Evolutionary conservation across 2,797 vertebrate species (phyloP).

Genomic region (Oreonectes daqikongensis): DNA sequence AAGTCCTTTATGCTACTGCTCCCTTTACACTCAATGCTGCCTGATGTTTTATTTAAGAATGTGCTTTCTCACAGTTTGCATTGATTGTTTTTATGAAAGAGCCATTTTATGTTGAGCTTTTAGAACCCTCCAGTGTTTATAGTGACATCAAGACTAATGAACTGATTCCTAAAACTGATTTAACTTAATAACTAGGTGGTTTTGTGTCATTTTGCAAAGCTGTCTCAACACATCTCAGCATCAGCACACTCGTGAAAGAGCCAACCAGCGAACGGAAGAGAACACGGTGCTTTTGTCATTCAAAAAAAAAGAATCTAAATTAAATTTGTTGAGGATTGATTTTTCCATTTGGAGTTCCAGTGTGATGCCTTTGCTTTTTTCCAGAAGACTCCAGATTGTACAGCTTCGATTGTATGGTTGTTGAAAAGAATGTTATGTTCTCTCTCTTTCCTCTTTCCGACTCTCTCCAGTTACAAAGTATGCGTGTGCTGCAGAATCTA

Average conservation of each 20-base stretch:
- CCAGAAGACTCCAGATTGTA: background rate
- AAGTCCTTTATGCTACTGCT: slow-evolving; percentile 63
- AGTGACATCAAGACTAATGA: slow-evolving; percentile 55
- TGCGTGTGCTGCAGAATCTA: slow-evolving; percentile 1
- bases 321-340: background rate
- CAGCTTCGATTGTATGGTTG: slow-evolving; percentile 6
- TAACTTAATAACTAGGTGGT: slow-evolving; percentile 59
- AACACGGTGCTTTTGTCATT: background rate
- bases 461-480: background rate
- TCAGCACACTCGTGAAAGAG: slow-evolving; percentile 7
- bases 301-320: background rate
- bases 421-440: slow-evolving; percentile 1
- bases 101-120: slow-evolving; percentile 64
- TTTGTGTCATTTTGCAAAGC: slow-evolving; percentile 9
- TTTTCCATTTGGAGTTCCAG: background rate
- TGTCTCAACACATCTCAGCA: slow-evolving; percentile 28
- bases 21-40: slow-evolving; percentile 59
- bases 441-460: background rate
- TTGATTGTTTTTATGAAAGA: slow-evolving; percentile 66
- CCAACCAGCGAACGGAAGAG: slow-evolving; percentile 16
- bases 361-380: background rate
- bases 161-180: slow-evolving; percentile 62
- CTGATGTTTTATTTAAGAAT: slow-evolving; percentile 68
- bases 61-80: slow-evolving; percentile 51
- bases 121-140: slow-evolving; percentile 67